Base-by-base conservation (phyloP, 2,797 vertebrate genomes). In the Spondyliosoma cantharus region DNA sequence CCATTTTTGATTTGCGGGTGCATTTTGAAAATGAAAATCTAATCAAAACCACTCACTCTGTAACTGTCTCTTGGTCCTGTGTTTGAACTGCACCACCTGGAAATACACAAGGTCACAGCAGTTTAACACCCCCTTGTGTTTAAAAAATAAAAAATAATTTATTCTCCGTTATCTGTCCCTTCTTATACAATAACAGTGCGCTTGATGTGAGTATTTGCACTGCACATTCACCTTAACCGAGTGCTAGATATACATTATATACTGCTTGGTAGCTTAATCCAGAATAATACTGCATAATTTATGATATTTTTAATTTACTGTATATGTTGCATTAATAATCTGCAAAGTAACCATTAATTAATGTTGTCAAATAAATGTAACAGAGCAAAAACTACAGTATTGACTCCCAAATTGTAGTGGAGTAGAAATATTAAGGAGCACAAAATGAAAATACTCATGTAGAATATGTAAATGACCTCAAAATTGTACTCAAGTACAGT, bases 11-110 rank as follows among this genome's bases (percentile, higher is more conserved):
- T 76, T 87, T 79, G 13, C 19, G 65, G 49, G 81, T 15, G n/a
- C 27, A 60, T 74, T 79, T 73, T 53, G 16, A 71, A 81, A 78
- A 62, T 76, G 61, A 73, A 82, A 85, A 77, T 83, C 65, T 76
- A 59, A 57, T 80, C 53, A 64, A 61, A 78, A 82, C 65, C 54
- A 83, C 92, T 92, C 76, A 95, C 94, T 90, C 66, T 60, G 89
- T 91, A 64, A 69, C 53, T 24, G 78, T 87, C 53, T 74, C 80
- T 71, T 76, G 88, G 32, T 91, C 87, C 71, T 75, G 29, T 60
- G 68, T 86, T 57, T 79, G 86, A n/a, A 67, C 32, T 4, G 22
- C 63, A 37, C 8, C 42, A 17, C 62, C 94, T 94, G 81, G 7
- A 80, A 82, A 85, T 3, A 84, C 45, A 90, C 45, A 90, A 57